Evolutionary conservation across 2,113 vertebrate genomes (phyloP).

Genomic region (Mormyrus iriodes): DNA sequence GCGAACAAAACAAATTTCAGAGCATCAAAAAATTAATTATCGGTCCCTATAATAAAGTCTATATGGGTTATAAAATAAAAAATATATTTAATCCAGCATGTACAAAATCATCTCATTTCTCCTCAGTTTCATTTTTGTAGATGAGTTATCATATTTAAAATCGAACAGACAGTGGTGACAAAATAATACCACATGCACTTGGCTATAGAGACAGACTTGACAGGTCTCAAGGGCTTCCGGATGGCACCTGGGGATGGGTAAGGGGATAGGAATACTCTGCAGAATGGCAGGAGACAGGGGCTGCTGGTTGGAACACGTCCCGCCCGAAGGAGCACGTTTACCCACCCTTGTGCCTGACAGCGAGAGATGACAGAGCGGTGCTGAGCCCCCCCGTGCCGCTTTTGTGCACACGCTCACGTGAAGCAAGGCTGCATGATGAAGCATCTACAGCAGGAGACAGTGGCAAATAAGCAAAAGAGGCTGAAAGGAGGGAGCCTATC

Average conservation of each 20-base stretch:
- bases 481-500: conserved; percentile 68
- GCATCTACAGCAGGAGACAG: conserved; percentile 92
- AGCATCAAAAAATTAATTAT: neutral
- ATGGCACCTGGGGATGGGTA: conserved; percentile 17
- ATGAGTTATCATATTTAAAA: neutral
- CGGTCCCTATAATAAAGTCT: neutral
- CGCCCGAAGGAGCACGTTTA: conserved; percentile 66
- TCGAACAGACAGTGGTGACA: neutral
- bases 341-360: conserved; percentile 96
- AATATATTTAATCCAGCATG: neutral
- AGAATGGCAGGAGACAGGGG: conserved; percentile 44
- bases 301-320: conserved; percentile 42
- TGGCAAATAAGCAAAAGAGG: conserved; percentile 86
- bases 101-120: neutral
- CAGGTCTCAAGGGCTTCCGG: neutral
- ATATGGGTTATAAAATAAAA: neutral
- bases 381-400: conserved; percentile 83
- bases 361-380: conserved; percentile 89
- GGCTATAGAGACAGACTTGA: neutral
- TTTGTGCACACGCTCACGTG: conserved; percentile 92
- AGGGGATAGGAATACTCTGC: conserved; percentile 33
- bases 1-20: neutral
- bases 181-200: neutral
- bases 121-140: neutral
- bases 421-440: conserved; percentile 93